Evolutionary conservation across 64 coral and sea anemone species (phyloP).

Genomic region (Acropora tenuis): DNA sequence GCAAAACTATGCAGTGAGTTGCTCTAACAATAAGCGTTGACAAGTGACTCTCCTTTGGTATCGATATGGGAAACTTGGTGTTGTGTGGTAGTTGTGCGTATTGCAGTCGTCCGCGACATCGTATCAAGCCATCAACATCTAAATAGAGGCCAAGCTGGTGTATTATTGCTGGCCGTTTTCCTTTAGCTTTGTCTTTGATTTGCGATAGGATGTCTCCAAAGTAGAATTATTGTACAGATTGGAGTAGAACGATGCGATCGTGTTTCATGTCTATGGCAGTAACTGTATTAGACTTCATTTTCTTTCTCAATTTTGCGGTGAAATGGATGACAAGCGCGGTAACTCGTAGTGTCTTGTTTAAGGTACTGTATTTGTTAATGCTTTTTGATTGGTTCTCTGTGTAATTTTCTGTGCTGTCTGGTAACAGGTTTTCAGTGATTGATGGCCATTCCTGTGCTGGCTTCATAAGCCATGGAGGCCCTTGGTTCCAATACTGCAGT

Average conservation of each 20-base stretch:
- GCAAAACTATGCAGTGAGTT: conserved; percentile 22
- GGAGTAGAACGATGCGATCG: conserved; percentile 55
- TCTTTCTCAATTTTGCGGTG: conserved; percentile 56
- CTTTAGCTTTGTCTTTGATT: conserved; percentile 42
- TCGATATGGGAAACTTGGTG: conserved; percentile 53
- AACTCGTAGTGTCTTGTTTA: conserved; percentile 65
- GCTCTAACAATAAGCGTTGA: neutral
- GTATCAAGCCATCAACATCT: conserved; percentile 25
- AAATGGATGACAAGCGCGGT: conserved; percentile 69
- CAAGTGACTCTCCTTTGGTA: conserved; percentile 25
- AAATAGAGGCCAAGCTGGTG: neutral
- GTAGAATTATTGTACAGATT: conserved; percentile 67
- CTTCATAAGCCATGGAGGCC: conserved; percentile 67
- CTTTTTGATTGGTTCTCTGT: conserved; percentile 50
- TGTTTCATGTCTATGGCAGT: conserved; percentile 64
- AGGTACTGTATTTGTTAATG: conserved; percentile 64
- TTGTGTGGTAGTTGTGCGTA: conserved; percentile 28
- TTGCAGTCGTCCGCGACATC: conserved; percentile 51
- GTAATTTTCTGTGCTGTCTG: conserved; percentile 47
- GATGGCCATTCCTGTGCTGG: conserved; percentile 69
- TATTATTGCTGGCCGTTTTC: conserved; percentile 47
- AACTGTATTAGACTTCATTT: conserved; percentile 43
- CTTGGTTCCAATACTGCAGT: conserved; percentile 52
- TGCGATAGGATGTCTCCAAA: conserved; percentile 69
- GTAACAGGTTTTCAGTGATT: conserved; percentile 31